phyloP scores from a whole-genome alignment of 2,797 vertebrate species.

The Xerus rutilus region DNA sequence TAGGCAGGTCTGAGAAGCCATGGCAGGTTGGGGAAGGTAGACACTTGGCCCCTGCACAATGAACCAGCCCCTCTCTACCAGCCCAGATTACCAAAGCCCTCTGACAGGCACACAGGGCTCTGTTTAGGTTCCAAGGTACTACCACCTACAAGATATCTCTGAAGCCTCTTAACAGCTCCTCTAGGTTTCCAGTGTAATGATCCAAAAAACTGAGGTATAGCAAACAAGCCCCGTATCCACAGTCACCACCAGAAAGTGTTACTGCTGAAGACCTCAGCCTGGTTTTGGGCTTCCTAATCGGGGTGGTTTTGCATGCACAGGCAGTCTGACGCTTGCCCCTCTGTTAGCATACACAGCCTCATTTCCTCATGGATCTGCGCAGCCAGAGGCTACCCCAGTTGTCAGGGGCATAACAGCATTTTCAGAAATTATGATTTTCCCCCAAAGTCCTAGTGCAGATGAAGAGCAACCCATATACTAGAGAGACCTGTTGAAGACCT shows the following conservation, averaged over 20 bases:
- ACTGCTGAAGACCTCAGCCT: background rate
- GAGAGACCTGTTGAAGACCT: background rate
- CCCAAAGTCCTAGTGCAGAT: background rate
- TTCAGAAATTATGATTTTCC: background rate
- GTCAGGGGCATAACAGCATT: background rate
- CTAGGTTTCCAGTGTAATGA: background rate
- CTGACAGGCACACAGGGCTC: background rate
- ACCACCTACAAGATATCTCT: background rate
- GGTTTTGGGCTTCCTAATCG: background rate
- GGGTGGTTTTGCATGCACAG: background rate
- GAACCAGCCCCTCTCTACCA: background rate
- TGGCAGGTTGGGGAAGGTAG: background rate
- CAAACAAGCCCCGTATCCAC: background rate
- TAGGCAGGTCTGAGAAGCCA: background rate
- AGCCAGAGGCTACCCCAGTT: background rate
- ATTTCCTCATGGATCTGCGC: background rate
- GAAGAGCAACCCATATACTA: background rate
- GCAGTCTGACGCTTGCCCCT: background rate
- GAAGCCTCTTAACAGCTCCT: background rate
- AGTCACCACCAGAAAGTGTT: background rate
- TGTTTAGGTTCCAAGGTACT: background rate
- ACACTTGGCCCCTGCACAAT: accelerated
- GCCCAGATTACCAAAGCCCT: background rate
- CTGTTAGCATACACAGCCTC: background rate
- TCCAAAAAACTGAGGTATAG: constrained; percentile 25